Evolutionary conservation across 1,140 invertebrate genomes (phyloP).

Genomic region (Euura saliciscinereae): DNA sequence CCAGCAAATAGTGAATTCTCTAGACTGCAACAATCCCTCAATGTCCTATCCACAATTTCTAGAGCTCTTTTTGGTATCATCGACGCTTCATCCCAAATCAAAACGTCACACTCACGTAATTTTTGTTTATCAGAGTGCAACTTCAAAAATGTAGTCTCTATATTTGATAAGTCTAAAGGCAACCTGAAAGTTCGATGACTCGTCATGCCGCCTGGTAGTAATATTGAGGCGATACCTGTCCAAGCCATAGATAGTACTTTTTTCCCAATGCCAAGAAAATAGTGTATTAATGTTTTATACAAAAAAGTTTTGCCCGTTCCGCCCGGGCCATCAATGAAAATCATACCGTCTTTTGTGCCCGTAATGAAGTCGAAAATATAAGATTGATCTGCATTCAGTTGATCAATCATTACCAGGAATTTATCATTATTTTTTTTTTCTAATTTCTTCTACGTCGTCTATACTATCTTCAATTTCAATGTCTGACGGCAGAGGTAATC

Average conservation of each 20-base stretch:
- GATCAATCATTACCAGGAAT: neutral
- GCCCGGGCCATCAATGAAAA: no score
- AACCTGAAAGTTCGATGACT: no score
- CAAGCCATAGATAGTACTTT: slow-evolving; percentile 22
- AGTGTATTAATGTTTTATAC: slow-evolving; percentile 18
- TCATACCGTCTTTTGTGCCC: neutral
- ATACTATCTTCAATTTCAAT: no score
- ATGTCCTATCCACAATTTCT: slow-evolving; percentile 3
- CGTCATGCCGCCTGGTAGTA: no score
- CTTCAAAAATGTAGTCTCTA: neutral
- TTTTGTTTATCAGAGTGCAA: no score
- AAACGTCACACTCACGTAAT: no score
- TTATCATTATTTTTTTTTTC: neutral
- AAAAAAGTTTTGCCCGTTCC: no score
- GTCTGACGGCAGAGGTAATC: no score
- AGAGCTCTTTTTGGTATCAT: slow-evolving; percentile 21
- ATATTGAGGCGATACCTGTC: no score
- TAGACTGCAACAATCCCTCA: neutral
- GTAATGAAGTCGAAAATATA: slow-evolving; percentile 15
- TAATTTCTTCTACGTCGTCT: neutral
- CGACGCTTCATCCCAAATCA: no score
- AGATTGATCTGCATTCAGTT: neutral
- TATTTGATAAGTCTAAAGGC: slow-evolving; percentile 18
- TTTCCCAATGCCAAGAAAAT: slow-evolving; percentile 9
- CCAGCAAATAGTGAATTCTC: neutral